A percentile compares a stretch with the other conserved stretches of the same genome.
These are phyloP conservation scores for Tenualosa ilisha DNA, from an alignment of 2,797 vertebrate species.

Conservation along the genomic window DNA sequence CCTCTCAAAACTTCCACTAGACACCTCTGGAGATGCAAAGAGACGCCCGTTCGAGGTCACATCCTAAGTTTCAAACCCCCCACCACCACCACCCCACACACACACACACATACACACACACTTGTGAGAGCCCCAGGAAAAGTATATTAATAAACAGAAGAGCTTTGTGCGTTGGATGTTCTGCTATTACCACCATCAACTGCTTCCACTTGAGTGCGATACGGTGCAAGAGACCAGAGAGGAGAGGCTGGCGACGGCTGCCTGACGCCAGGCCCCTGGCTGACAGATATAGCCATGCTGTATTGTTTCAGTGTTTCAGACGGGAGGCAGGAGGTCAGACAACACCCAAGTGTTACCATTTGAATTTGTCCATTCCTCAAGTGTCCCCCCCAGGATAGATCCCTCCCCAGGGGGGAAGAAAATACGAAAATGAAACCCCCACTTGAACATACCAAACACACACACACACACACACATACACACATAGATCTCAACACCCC, in stretches of 20 bases:
- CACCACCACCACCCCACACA: background rate
- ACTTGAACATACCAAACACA: background rate
- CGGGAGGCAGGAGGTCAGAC: conserved; percentile 44
- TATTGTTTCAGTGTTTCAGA: conserved; percentile 45
- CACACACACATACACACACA: background rate
- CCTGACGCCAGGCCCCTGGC: conserved; percentile 46
- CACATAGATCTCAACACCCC: conserved; percentile 40
- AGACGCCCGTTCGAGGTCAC: conserved; percentile 39
- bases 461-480: background rate
- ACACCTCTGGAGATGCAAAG: conserved; percentile 4
- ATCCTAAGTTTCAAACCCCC: conserved; percentile 38
- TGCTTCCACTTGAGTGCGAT: background rate
- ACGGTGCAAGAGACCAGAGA: background rate
- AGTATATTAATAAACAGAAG: conserved; percentile 50
- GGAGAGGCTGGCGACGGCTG: conserved; percentile 35
- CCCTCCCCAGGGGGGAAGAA: conserved; percentile 42
- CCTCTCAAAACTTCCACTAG: background rate
- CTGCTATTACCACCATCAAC: conserved; percentile 28
- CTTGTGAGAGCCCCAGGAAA: conserved; percentile 35
- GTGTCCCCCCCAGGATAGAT: conserved; percentile 33
- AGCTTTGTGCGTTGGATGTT: conserved; percentile 39
- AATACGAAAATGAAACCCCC: background rate
- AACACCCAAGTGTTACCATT: conserved; percentile 40
- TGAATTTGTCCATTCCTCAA: conserved; percentile 53
- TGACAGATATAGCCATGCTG: conserved; percentile 51